phyloP scores from a whole-genome alignment of 1,140 invertebrate genomes.

The Ctenoplectra terminalis region DNA sequence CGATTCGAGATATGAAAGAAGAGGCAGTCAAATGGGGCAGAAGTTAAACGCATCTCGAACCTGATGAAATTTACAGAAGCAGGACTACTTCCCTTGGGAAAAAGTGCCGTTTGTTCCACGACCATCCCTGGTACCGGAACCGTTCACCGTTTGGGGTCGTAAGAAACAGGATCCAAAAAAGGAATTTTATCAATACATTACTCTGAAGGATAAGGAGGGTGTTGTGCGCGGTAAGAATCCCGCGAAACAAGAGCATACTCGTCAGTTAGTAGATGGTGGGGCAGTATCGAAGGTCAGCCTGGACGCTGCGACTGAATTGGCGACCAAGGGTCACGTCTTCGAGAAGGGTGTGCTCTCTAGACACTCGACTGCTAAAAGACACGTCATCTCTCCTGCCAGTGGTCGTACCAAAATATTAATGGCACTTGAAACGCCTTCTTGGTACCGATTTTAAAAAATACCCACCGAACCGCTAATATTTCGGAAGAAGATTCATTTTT shows the following conservation, averaged over 20 bases:
- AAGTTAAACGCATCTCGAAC: conserved; percentile 44
- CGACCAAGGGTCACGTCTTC: conserved; percentile 78
- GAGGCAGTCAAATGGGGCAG: conserved; percentile 12
- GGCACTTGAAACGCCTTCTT: conserved; percentile 79
- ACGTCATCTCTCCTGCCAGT: conserved; percentile 72
- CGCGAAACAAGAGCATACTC: conserved; percentile 77
- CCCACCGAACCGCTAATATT: neutral
- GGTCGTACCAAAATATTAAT: conserved; percentile 79
- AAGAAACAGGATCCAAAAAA: conserved; percentile 80
- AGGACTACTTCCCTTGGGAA: conserved; percentile 89
- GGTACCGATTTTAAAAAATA: conserved; percentile 79
- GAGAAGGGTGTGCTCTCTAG: conserved; percentile 78
- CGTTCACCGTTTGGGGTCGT: conserved; percentile 90
- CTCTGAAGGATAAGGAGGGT: conserved; percentile 77
- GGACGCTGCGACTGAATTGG: conserved; percentile 78
- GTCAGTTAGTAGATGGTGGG: conserved; percentile 79
- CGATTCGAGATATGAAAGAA: conserved; percentile 6
- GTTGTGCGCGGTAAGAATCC: conserved; percentile 75
- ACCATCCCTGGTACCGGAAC: conserved; percentile 90
- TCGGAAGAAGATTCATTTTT: no score
- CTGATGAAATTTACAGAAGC: conserved; percentile 86
- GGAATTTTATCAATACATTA: conserved; percentile 80
- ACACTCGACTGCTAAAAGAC: conserved; percentile 69
- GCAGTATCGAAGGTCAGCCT: conserved; percentile 77
- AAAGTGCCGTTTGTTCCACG: conserved; percentile 92